A percentile compares a stretch with the other conserved stretches of the same genome.
Conservation (phyloP, 2,797 vertebrate genomes). For the Silurus aristotelis region DNA sequence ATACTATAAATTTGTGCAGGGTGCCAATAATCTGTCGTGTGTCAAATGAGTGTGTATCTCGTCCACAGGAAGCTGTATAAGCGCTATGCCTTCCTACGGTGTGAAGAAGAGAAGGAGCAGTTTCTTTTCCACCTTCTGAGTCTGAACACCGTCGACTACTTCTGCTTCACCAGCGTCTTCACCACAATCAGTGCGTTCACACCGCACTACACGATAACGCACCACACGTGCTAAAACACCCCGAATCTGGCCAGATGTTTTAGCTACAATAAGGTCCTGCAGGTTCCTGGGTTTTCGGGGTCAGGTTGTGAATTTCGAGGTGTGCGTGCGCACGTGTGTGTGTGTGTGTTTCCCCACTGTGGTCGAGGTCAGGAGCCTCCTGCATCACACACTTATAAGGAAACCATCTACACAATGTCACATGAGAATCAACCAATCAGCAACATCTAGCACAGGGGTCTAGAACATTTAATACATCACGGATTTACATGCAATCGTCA, state of each 20-base stretch:
- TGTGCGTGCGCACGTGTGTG: no score
- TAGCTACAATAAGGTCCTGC: conserved; percentile 90
- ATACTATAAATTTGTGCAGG: not conserved
- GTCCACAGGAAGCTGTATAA: conserved; percentile 90
- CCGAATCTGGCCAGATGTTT: conserved; percentile 93
- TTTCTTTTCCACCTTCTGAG: conserved; percentile 96
- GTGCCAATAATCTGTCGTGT: not conserved
- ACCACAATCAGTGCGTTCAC: conserved; percentile 89
- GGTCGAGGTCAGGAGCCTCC: conserved; percentile 97
- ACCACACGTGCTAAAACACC: not conserved
- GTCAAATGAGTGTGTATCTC: conserved; percentile 18
- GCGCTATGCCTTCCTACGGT: conserved; percentile 93
- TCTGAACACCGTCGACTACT: conserved; percentile 97
- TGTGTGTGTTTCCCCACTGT: conserved; percentile 81
- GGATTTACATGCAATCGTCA: no score
- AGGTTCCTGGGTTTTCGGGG: conserved; percentile 98
- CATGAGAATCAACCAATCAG: no score
- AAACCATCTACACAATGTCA: not conserved
- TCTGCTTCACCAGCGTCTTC: conserved; percentile 97
- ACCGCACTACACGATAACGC: not conserved
- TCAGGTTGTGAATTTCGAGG: conserved; percentile 82
- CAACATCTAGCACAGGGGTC: no score
- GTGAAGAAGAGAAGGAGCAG: conserved; percentile 96
- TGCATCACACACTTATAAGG: conserved; percentile 92
- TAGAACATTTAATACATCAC: no score